These are phyloP conservation scores for Pelochelys cantorii DNA, from an alignment of 2,797 vertebrate species.

Conservation along the genomic window DNA sequence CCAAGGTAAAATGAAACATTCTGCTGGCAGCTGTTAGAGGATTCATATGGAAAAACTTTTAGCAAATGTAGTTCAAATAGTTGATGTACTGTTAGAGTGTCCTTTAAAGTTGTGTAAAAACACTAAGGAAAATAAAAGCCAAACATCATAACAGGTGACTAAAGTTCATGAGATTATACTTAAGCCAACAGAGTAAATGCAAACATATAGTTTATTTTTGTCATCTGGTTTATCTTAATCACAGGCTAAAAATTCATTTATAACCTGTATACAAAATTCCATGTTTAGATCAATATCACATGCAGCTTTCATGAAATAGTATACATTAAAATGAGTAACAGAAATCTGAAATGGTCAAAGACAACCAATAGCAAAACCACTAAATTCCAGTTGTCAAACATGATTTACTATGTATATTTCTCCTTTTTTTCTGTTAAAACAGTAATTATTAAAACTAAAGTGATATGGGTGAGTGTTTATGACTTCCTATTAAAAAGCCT, in stretches of 20 bases:
- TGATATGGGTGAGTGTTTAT: slow-evolving; percentile 86
- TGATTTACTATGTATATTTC: slow-evolving; percentile 95
- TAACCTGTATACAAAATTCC: slow-evolving; percentile 86
- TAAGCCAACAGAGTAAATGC: slow-evolving; percentile 55
- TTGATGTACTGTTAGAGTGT: background rate
- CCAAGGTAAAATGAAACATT: slow-evolving; percentile 18
- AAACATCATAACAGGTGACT: slow-evolving; percentile 49
- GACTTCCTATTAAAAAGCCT: slow-evolving; percentile 84
- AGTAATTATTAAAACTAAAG: slow-evolving; percentile 91
- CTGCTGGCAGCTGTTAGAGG: slow-evolving; percentile 9
- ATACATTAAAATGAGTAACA: slow-evolving; percentile 86
- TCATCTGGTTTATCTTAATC: slow-evolving; percentile 83
- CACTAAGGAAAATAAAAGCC: slow-evolving; percentile 18
- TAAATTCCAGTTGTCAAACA: slow-evolving; percentile 98
- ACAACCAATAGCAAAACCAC: slow-evolving; percentile 94
- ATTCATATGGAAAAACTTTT: slow-evolving; percentile 13
- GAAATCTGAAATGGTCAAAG: slow-evolving; percentile 95
- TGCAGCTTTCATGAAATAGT: slow-evolving; percentile 84
- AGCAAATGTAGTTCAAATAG: background rate
- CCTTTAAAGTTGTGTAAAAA: background rate
- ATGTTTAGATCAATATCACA: slow-evolving; percentile 81
- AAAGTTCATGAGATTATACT: slow-evolving; percentile 40
- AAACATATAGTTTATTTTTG: slow-evolving; percentile 67
- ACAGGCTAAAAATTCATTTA: slow-evolving; percentile 80
- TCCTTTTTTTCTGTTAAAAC: slow-evolving; percentile 84